Percentiles rank a stretch among this genome's conserved stretches.
phyloP scores from a whole-genome alignment of 2,888 invertebrate genomes.

The Perithous albicinctus region DNA sequence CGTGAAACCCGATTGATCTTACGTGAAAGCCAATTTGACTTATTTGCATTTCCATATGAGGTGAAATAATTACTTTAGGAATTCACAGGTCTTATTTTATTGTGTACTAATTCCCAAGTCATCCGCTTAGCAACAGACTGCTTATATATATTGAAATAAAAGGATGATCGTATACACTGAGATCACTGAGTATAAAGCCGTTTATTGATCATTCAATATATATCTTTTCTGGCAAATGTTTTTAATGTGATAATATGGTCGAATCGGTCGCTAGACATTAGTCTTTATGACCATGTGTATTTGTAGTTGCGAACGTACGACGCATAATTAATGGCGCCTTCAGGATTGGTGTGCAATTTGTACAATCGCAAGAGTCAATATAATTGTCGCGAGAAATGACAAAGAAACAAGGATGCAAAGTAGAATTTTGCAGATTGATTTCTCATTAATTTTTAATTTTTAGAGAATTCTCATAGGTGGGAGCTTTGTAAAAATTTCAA shows the following conservation, averaged over 20 bases:
- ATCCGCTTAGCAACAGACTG: background rate
- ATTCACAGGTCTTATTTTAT: background rate
- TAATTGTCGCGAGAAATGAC: background rate
- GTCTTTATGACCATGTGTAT: background rate
- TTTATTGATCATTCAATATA: no score
- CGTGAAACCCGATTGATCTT: constrained; percentile 27
- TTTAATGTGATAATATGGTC: background rate
- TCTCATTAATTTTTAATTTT: no score
- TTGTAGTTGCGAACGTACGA: background rate
- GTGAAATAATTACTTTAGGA: background rate
- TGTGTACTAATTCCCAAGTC: background rate
- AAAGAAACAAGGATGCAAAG: no score
- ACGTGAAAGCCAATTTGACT: background rate
- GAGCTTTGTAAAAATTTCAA: no score
- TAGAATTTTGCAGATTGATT: no score
- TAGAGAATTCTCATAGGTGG: no score
- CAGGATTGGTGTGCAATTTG: background rate
- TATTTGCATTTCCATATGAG: constrained; percentile 1
- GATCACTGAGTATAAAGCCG: no score
- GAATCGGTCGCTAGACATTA: background rate
- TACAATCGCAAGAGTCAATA: background rate
- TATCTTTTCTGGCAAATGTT: background rate
- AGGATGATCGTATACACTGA: no score
- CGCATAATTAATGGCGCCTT: background rate
- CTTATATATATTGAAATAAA: background rate